Conservation (phyloP, 2,888 invertebrate genomes). For the Phoenoteleia sp. region DNA sequence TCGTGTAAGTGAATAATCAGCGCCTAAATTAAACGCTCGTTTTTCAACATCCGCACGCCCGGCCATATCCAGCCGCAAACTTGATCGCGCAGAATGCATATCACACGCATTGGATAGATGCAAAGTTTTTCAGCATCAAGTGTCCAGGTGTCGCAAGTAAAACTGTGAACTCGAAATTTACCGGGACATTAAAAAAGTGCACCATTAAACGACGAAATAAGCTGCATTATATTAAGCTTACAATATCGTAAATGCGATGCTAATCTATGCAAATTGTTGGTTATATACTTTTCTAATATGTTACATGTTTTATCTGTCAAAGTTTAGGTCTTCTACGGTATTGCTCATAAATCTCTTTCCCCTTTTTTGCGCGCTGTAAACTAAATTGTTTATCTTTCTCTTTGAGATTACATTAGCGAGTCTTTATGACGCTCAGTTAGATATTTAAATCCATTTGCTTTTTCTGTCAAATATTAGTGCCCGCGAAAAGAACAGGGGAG, state of each 20-base stretch:
- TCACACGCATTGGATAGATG: conserved; percentile 49
- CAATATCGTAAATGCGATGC: conserved; percentile 59
- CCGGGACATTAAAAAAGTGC: conserved; percentile 35
- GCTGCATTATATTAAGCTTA: conserved; percentile 53
- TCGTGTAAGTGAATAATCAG: conserved; percentile 40
- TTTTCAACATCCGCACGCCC: not conserved
- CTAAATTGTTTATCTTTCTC: conserved; percentile 35
- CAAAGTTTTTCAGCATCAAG: conserved; percentile 46
- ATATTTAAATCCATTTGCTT: not conserved
- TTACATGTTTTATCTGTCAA: conserved; percentile 40
- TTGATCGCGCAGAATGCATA: conserved; percentile 27
- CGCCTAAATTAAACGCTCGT: conserved; percentile 51
- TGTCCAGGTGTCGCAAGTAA: conserved; percentile 43
- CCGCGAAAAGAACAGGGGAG: no score
- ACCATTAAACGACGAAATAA: conserved; percentile 53
- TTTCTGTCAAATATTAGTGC: not conserved
- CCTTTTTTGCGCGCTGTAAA: not conserved
- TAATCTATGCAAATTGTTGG: conserved; percentile 59
- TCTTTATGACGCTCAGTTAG: conserved; percentile 2
- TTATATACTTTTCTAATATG: conserved; percentile 54
- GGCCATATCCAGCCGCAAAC: conserved; percentile 3
- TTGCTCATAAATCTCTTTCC: conserved; percentile 43
- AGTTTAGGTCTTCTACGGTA: conserved; percentile 36
- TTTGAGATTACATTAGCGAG: conserved; percentile 16
- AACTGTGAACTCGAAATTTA: conserved; percentile 40